Conservation (phyloP, 1,140 invertebrate genomes). For the Drosophila dunni region DNA sequence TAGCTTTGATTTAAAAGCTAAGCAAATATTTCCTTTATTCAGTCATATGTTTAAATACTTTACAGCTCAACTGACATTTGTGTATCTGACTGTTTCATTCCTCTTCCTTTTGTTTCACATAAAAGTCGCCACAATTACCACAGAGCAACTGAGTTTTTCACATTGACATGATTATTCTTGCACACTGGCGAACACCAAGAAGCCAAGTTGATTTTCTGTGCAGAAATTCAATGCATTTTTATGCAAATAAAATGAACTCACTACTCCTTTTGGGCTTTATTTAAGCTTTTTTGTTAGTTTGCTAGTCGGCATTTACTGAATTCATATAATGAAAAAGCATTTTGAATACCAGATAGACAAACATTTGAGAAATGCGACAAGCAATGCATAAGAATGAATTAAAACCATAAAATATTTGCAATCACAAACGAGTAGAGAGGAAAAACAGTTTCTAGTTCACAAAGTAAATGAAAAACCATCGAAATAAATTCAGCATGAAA, state of each 20-base stretch:
- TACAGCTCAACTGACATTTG: conserved; percentile 1
- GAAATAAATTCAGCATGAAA: conserved; percentile 66
- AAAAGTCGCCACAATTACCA: conserved; percentile 8
- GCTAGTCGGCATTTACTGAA: background rate
- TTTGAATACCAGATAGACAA: conserved; percentile 46
- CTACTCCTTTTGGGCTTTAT: conserved; percentile 9
- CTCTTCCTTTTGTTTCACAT: background rate
- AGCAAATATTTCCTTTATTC: background rate
- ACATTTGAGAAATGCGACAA: conserved; percentile 37
- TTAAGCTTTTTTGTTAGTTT: background rate
- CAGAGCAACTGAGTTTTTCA: conserved; percentile 14
- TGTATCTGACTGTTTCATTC: background rate
- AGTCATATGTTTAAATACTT: background rate
- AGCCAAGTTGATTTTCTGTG: conserved; percentile 17
- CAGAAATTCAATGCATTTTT: conserved; percentile 41
- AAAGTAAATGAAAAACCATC: conserved; percentile 49
- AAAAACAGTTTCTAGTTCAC: background rate
- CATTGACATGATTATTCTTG: conserved; percentile 28
- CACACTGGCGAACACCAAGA: background rate
- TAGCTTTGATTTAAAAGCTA: background rate
- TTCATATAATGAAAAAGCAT: conserved; percentile 48
- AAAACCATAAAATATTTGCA: conserved; percentile 82
- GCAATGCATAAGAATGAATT: conserved; percentile 61
- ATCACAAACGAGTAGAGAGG: conserved; percentile 50
- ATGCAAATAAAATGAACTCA: conserved; percentile 58